Evolutionary conservation across 2,113 vertebrate species (phyloP).

Genomic region (Oceanites oceanicus): DNA sequence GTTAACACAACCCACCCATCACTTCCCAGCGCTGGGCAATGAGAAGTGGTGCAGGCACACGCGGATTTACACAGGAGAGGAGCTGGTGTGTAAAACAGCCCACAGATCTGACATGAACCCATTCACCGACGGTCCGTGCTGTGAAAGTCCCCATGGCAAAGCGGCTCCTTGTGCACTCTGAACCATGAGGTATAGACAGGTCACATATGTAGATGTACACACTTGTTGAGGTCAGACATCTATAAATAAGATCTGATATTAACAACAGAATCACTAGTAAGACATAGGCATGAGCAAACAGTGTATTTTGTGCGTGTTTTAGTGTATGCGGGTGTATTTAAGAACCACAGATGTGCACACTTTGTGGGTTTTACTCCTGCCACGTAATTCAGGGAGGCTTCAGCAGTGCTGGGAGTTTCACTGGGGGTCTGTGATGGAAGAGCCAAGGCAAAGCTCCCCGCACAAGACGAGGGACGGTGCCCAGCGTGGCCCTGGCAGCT

Average conservation of each 20-base stretch:
- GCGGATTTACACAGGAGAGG: accelerated
- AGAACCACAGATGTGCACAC: not conserved
- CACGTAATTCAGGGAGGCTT: accelerated
- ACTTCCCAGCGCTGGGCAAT: not conserved
- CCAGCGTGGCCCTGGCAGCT: not conserved
- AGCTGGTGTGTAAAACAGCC: not conserved
- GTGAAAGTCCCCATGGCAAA: not conserved
- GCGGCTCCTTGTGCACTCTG: not conserved
- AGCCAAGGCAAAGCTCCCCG: not conserved
- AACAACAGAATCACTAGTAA: not conserved
- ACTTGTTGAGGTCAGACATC: not conserved
- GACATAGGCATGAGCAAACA: not conserved
- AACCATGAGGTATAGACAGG: not conserved
- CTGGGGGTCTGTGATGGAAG: not conserved
- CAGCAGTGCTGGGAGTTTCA: no score
- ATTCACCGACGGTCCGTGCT: accelerated
- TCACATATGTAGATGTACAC: not conserved
- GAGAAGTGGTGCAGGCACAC: not conserved
- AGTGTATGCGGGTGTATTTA: accelerated
- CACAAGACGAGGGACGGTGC: not conserved
- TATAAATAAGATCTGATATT: not conserved
- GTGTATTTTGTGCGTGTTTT: not conserved
- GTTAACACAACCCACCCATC: not conserved
- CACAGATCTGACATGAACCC: not conserved
- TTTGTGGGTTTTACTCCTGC: not conserved